A percentile compares a stretch with the other conserved stretches of the same genome.
Evolutionary conservation across 2,797 vertebrate species (phyloP).

Genomic region (Okamejei kenojei): DNA sequence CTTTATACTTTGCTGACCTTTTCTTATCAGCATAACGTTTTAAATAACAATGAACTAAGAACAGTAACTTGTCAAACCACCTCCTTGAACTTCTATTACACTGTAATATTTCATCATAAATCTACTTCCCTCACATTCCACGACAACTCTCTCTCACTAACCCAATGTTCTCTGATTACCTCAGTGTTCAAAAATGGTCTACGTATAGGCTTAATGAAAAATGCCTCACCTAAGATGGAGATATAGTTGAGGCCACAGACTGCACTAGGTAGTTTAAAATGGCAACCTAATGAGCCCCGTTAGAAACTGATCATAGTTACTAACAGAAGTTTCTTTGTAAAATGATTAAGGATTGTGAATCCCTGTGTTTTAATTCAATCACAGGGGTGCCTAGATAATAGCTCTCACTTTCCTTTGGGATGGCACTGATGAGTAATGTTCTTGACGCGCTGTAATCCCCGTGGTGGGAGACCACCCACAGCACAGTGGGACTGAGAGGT

Average conservation of each 20-base stretch:
- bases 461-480: no score
- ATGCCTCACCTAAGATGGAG: neutral
- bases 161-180: neutral
- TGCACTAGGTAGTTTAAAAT: neutral
- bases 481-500: no score
- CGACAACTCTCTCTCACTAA: neutral
- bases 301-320: neutral
- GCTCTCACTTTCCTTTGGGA: no score
- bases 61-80: neutral
- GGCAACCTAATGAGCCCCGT: neutral
- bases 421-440: no score
- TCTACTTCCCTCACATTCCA: neutral
- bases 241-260: neutral
- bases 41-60: neutral
- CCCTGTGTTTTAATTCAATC: no score
- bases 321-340: neutral
- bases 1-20: neutral
- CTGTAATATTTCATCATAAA: neutral
- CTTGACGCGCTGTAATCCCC: no score
- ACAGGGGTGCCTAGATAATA: no score
- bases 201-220: neutral
- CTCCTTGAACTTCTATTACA: neutral
- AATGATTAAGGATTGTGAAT: neutral
- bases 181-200: neutral
- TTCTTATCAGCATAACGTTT: neutral